Evolutionary conservation across 2,113 vertebrate genomes (phyloP).

Genomic region (Phylloscopus trochilus): DNA sequence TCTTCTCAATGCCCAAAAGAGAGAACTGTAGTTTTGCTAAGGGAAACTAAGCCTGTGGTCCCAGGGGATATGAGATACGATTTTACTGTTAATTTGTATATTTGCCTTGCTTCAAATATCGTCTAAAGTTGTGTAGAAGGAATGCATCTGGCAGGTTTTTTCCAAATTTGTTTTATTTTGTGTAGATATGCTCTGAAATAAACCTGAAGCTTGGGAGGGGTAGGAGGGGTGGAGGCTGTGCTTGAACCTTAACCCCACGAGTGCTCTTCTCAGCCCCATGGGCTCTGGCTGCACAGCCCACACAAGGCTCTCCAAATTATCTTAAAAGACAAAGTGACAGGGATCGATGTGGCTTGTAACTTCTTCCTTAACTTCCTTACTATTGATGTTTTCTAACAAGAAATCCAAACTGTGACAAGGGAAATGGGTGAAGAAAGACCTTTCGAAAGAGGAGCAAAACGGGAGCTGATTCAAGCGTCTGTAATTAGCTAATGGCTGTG

Average conservation of each 20-base stretch:
- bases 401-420: neutral
- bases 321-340: neutral
- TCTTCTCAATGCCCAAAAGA: neutral
- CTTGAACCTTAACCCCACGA: neutral
- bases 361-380: neutral
- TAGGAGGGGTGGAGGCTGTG: neutral
- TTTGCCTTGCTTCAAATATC: neutral
- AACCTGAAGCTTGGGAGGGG: neutral
- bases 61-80: neutral
- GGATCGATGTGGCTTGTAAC: rapidly evolving
- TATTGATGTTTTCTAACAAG: neutral
- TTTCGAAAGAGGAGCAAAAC: neutral
- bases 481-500: slow-evolving; percentile 30
- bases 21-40: neutral
- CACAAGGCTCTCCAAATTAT: neutral
- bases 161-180: neutral
- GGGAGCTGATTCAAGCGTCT: neutral
- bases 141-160: neutral
- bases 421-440: neutral
- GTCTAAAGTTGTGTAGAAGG: neutral
- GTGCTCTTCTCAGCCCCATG: neutral
- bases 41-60: neutral
- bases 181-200: neutral
- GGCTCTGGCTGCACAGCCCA: neutral
- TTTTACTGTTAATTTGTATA: neutral